Evolutionary conservation across 1,140 invertebrate species (phyloP).

Genomic region (Trachymyrmex cornetzi): DNA sequence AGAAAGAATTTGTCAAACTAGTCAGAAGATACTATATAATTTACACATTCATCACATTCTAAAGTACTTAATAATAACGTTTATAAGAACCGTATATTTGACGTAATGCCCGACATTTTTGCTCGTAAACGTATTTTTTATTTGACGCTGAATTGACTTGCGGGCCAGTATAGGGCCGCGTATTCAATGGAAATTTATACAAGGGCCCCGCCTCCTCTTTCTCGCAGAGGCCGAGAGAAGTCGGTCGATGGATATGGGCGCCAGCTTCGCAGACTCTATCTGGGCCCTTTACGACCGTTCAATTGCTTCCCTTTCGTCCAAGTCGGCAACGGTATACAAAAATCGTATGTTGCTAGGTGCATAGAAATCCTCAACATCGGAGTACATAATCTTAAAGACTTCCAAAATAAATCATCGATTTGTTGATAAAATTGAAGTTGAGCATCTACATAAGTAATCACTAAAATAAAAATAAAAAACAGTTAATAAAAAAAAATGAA

Average conservation of each 20-base stretch:
- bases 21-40: background rate
- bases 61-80: constrained; percentile 19
- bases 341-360: constrained; percentile 47
- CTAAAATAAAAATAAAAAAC: background rate
- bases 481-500: background rate
- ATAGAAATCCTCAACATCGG: constrained; percentile 2
- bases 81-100: constrained; percentile 4
- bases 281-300: constrained; percentile 57
- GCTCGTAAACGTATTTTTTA: constrained; percentile 62
- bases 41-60: constrained; percentile 17
- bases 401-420: background rate
- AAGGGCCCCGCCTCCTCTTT: constrained; percentile 40
- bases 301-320: constrained; percentile 59
- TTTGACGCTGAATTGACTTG: constrained; percentile 58
- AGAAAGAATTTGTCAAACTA: constrained; percentile 27
- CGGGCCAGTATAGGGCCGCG: constrained; percentile 34
- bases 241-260: constrained; percentile 52
- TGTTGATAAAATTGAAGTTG: constrained; percentile 5
- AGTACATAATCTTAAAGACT: background rate
- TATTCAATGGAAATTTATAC: constrained; percentile 66
- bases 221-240: constrained; percentile 51
- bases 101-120: constrained; percentile 42
- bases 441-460: background rate
- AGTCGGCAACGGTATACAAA: constrained; percentile 47
- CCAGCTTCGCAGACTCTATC: constrained; percentile 44